These are phyloP conservation scores for Metacarcinus magister DNA, from an alignment of 2,888 invertebrate genomes.

Conservation along the genomic window DNA sequence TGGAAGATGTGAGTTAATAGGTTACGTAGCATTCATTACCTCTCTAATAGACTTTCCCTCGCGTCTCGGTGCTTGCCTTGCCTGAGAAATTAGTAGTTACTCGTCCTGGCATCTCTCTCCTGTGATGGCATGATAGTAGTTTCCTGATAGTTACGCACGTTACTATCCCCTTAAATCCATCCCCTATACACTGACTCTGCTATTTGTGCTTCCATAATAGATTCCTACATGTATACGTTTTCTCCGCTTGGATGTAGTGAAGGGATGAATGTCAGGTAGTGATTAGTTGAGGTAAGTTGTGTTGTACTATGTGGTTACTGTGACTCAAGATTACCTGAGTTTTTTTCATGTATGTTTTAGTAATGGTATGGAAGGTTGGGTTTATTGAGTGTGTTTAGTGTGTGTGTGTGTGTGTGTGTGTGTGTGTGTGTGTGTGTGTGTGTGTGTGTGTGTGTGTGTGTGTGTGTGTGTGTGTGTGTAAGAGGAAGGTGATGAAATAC, in stretches of 20 bases:
- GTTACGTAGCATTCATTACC: neutral
- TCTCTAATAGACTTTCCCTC: neutral
- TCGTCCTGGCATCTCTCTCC: neutral
- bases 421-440: too few species aligned
- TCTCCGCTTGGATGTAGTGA: neutral
- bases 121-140: too few species aligned
- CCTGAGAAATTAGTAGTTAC: neutral
- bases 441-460: neutral
- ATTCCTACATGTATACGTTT: neutral
- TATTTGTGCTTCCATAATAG: neutral
- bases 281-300: neutral
- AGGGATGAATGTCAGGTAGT: neutral
- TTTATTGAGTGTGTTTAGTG: neutral
- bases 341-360: neutral
- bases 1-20: neutral
- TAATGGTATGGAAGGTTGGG: neutral
- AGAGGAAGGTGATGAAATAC: too few species aligned
- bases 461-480: constrained; percentile 4
- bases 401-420: too few species aligned
- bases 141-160: too few species aligned
- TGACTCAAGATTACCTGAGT: neutral
- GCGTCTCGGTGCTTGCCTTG: neutral
- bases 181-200: too few species aligned
- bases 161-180: too few species aligned
- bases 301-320: neutral